A percentile compares a stretch with the other conserved stretches of the same genome.
Evolutionary conservation across 2,888 invertebrate species (phyloP).

Genomic region (Ectobius pallidus): DNA sequence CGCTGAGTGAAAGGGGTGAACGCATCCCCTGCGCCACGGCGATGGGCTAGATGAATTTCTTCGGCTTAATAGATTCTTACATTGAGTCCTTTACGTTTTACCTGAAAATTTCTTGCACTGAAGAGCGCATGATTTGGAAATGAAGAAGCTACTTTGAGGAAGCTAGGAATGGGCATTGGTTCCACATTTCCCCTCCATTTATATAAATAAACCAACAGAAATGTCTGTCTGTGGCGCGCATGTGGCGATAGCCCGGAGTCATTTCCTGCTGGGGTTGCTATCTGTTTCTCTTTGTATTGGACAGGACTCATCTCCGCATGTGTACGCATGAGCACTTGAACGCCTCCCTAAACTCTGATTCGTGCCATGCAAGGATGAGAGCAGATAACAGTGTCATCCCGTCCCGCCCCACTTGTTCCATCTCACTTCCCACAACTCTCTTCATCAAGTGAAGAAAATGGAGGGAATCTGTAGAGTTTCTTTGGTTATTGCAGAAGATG

Average conservation of each 20-base stretch:
- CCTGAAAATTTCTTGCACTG: no score
- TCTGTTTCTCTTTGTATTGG: conserved; percentile 21
- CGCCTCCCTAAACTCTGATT: not conserved
- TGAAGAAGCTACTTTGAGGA: not conserved
- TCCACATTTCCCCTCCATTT: not conserved
- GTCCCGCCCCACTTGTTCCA: not conserved
- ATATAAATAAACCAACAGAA: no score
- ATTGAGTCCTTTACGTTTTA: no score
- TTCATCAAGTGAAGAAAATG: no score
- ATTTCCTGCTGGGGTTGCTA: not conserved
- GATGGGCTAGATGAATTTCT: no score
- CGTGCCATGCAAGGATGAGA: conserved; percentile 12
- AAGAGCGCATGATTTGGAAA: not conserved
- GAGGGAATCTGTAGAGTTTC: no score
- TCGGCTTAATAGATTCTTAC: no score
- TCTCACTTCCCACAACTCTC: no score
- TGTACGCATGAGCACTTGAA: not conserved
- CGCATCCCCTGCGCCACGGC: no score
- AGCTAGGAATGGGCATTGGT: not conserved
- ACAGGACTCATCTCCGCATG: not conserved
- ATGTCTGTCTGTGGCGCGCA: conserved; percentile 5
- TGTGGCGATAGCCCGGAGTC: not conserved
- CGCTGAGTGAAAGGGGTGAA: no score
- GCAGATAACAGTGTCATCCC: conserved; percentile 24
- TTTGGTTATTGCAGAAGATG: no score